phyloP scores from a whole-genome alignment of 2,113 vertebrate species.

The Myodes glareolus region DNA sequence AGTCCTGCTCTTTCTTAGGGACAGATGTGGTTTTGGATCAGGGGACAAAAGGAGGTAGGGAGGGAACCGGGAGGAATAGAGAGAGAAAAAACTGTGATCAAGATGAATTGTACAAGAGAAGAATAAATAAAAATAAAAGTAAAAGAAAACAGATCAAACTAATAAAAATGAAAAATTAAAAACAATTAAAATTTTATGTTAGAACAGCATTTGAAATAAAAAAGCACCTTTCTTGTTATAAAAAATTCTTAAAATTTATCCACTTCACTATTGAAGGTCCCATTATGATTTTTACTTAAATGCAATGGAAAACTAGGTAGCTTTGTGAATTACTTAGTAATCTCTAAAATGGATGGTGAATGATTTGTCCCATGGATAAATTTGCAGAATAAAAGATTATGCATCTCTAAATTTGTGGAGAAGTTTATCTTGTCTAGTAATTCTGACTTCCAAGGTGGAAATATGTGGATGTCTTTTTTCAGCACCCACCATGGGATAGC shows the following conservation, averaged over 20 bases:
- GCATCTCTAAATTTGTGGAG: background rate
- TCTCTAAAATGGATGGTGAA: background rate
- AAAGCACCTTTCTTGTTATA: too few relatives aligned
- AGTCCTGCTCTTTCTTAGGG: too few relatives aligned
- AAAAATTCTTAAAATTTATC: background rate
- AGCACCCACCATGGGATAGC: background rate
- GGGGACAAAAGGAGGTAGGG: too few relatives aligned
- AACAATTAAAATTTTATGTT: too few relatives aligned
- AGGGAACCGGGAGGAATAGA: too few relatives aligned
- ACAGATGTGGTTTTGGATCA: too few relatives aligned
- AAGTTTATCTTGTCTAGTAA: background rate
- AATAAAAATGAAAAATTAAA: too few relatives aligned
- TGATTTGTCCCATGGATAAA: background rate
- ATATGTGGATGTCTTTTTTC: background rate
- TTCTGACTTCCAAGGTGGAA: background rate
- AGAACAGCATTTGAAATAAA: too few relatives aligned
- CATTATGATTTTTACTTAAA: background rate
- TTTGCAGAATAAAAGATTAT: background rate
- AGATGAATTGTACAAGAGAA: too few relatives aligned
- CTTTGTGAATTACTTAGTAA: background rate
- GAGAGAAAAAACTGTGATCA: too few relatives aligned
- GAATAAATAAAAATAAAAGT: too few relatives aligned
- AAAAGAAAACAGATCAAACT: too few relatives aligned
- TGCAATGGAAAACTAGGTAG: background rate
- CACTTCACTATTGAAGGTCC: background rate